Evolutionary conservation across 2,797 vertebrate species (phyloP), one percentile per base, ranked within the genome.

Genomic region (Hyperoplus lanceolatus): DNA sequence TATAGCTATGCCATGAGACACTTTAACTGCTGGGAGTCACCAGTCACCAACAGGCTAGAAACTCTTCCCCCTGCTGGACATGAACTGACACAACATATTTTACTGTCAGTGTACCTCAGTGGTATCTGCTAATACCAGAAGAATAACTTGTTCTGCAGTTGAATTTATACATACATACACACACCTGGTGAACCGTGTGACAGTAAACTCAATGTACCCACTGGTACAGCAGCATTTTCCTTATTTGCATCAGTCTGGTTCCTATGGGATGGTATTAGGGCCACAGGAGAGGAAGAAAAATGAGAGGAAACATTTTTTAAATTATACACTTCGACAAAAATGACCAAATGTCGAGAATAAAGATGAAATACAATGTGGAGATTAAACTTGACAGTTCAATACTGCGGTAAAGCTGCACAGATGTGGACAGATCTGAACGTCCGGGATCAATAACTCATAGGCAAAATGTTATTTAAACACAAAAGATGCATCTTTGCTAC

Each of bases 31-130:
- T 73, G 69, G 45, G 85, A 71, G 77, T 81, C 77, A 73, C 42
- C 50, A 51, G 42, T 2, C 9, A 39, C 6, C 29, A 29, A 43
- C 36, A 73, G 59, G 62, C 36, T 60, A 61, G 74, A 55, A 65
- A 67, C 57, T 13, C 55, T 77, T 73, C 87, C 85, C 77, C 85
- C 85, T 93, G 79, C 81, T 90, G 88, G 85, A 77, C 59, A 51
- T 56, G 39, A 83, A 45, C 66, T 11, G 45, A 67, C 68, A 70
- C 4, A 2, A 13, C 36, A 16, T 46, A 60, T 18, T 82, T 14
- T 42, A 21, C 51, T 6, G 13, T 38, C 45, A 45, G 2, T 38
- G 13, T 62, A 6, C 51, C 5, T 18, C 42, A 55, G 15, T 16
- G 41, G 38, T 38, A 56, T 61, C 39, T 64, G 16, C 15, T n/a